Conservation (phyloP, 2,888 invertebrate genomes). For the Helicoverpa assulta region DNA sequence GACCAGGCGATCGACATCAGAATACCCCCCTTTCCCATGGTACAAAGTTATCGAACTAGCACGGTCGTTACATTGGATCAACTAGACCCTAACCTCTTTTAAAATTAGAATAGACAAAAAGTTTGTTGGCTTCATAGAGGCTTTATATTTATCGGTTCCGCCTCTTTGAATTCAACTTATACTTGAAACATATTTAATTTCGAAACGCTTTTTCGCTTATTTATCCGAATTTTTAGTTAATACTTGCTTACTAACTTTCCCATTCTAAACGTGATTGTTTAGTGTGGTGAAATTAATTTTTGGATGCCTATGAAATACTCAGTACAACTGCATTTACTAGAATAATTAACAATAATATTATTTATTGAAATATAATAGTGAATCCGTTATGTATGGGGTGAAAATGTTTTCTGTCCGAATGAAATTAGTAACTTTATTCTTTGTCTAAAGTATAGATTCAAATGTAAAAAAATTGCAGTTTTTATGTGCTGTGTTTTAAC, state of each 20-base stretch:
- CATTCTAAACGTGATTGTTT: conserved; percentile 78
- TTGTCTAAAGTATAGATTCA: neutral
- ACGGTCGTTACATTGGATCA: conserved; percentile 92
- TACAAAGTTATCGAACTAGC: conserved; percentile 93
- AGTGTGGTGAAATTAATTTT: conserved; percentile 77
- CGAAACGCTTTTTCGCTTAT: conserved; percentile 75
- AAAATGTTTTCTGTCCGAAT: conserved; percentile 16
- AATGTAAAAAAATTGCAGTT: neutral
- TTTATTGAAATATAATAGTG: conserved; percentile 51
- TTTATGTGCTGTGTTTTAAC: neutral
- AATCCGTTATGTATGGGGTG: conserved; percentile 37
- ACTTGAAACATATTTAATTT: conserved; percentile 74
- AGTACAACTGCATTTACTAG: conserved; percentile 75
- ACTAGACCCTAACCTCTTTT: conserved; percentile 60
- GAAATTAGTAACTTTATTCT: neutral
- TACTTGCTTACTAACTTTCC: conserved; percentile 72
- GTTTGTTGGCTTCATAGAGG: conserved; percentile 87
- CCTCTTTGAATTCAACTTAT: conserved; percentile 87
- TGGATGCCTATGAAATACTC: conserved; percentile 74
- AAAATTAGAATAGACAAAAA: conserved; percentile 67
- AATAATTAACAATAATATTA: conserved; percentile 55
- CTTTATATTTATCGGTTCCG: conserved; percentile 68
- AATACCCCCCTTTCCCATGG: conserved; percentile 94
- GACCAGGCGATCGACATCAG: conserved; percentile 80
- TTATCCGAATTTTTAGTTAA: conserved; percentile 66